Evolutionary conservation across 2,888 invertebrate genomes (phyloP), one percentile per base, ranked within the genome.

Genomic region (Scelioninae gen. 2): DNA sequence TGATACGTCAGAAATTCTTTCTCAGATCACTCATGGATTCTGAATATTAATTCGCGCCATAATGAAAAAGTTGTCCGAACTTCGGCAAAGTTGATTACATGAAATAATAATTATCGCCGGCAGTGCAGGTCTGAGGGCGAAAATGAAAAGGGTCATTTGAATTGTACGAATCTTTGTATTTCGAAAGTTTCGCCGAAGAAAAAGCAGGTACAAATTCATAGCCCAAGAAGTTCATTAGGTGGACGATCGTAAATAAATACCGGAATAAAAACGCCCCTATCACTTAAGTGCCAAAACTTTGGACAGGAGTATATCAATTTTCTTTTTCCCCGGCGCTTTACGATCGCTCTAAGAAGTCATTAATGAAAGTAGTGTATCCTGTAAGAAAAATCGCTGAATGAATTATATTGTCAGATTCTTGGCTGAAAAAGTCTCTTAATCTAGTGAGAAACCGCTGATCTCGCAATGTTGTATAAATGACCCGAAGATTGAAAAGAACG

Each of bases 401-500:
- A 67, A 68, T 68, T 73, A 68, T 69, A 69, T 68, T 63, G 64
- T 74, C 69, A 65, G 55, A 65, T 35, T 69, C 52, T 39, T 69
- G 45, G 48, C 50, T 31, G 28, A 73, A 68, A 73, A 73, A 73
- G 63, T 67, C 67, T 67, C 67, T 68, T 73, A 73, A 69, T 64
- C 73, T 64, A 58, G 69, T 64, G 73, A 63, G 64, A 73, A 73
- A 69, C 63, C 64, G 68, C 73, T 68, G 69, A 73, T 73, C 55
- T 55, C 52, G 63, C 68, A 70, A 74, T 74, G 61, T 61, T 65
- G 73, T 74, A 69, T 58, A 64, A 60, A 69, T 69, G 64, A 74
- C 58, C 43, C 19, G 53, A 65, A 55, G 69, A 74, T 64, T 74
- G 69, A 69, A 72, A 73, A 68, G 57, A 60, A 58, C 31, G 46